phyloP scores from a whole-genome alignment of 1,140 invertebrate genomes.

The Cydia amplana region DNA sequence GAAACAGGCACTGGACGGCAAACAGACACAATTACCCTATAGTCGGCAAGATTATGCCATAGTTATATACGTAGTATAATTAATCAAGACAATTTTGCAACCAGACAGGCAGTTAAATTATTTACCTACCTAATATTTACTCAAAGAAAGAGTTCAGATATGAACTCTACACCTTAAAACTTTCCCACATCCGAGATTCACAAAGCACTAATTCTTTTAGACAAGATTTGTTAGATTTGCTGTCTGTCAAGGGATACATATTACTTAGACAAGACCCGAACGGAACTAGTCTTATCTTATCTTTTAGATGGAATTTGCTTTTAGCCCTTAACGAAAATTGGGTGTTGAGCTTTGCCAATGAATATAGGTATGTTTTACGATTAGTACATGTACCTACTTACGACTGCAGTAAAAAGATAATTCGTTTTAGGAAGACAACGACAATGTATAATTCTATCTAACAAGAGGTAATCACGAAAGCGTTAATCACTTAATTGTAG shows the following conservation, averaged over 20 bases:
- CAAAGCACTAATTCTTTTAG: neutral
- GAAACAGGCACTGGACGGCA: no score
- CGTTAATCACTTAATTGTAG: neutral
- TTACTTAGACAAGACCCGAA: neutral
- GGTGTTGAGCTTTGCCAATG: neutral
- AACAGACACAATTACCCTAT: no score
- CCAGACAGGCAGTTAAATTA: no score
- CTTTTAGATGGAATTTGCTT: neutral
- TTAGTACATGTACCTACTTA: neutral
- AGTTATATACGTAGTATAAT: no score
- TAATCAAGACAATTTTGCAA: no score
- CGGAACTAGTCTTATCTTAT: neutral
- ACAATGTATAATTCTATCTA: neutral
- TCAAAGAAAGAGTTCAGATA: no score
- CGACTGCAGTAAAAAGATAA: neutral
- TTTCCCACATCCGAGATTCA: neutral
- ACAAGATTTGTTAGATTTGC: no score
- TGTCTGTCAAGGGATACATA: no score
- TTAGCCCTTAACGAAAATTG: neutral
- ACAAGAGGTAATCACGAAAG: neutral
- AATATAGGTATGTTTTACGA: neutral
- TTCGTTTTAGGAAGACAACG: neutral
- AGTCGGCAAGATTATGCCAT: no score
- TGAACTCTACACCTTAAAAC: neutral
- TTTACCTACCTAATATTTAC: no score